Percentiles rank a stretch among this genome's conserved stretches.
Evolutionary conservation across 2,113 vertebrate species (phyloP).

Genomic region (Sinosuthora webbiana): DNA sequence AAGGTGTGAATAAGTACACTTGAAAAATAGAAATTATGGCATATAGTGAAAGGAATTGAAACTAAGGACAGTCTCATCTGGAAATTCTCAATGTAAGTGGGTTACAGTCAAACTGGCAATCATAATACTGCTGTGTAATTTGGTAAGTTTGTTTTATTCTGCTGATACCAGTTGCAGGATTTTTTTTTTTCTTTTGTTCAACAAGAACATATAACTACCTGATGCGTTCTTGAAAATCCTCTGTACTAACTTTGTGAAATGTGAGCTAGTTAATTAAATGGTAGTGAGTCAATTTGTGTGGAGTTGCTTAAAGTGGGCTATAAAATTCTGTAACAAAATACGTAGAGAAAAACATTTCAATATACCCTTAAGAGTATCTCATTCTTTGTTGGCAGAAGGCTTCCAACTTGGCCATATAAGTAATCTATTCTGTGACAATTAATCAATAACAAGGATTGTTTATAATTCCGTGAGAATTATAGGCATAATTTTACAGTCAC

Average conservation of each 20-base stretch:
- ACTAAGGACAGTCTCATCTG: background rate
- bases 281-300: background rate
- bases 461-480: background rate
- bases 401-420: background rate
- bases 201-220: background rate
- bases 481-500: background rate
- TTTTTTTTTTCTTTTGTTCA: background rate
- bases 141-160: background rate
- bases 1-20: background rate
- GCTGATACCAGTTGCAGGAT: background rate
- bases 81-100: background rate
- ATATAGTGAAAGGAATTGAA: background rate
- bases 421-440: background rate
- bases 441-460: background rate
- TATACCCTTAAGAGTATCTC: background rate
- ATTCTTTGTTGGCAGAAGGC: background rate
- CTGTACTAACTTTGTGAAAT: background rate
- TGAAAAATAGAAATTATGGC: background rate
- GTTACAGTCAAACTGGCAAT: background rate
- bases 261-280: background rate
- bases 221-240: background rate
- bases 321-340: background rate
- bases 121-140: background rate
- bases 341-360: background rate
- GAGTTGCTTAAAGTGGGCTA: background rate